Percentiles rank a stretch among this genome's conserved stretches.
Evolutionary conservation across 2,888 invertebrate species (phyloP).

Genomic region (Ditula angustiorana): DNA sequence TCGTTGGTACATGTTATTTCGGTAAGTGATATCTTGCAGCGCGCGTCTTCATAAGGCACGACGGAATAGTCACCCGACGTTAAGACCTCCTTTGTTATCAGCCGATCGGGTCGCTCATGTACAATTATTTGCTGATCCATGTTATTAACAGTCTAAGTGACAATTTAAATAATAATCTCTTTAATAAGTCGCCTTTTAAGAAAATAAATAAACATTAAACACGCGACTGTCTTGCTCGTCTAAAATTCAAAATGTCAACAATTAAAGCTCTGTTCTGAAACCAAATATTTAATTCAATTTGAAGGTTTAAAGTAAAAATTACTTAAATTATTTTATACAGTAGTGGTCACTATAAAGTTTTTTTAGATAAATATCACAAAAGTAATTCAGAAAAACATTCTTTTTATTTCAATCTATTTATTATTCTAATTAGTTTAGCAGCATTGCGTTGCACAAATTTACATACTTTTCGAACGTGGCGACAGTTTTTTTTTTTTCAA

Average conservation of each 20-base stretch:
- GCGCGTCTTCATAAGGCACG: slow-evolving; percentile 77
- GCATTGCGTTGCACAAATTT: too few relatives aligned
- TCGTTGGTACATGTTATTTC: slow-evolving; percentile 62
- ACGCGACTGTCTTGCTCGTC: background rate
- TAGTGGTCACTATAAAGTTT: too few relatives aligned
- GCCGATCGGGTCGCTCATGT: slow-evolving; percentile 66
- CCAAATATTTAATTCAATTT: background rate
- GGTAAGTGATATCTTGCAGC: slow-evolving; percentile 69
- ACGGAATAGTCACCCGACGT: slow-evolving; percentile 70
- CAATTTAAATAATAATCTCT: background rate
- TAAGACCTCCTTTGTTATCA: slow-evolving; percentile 69
- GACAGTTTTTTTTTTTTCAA: too few relatives aligned
- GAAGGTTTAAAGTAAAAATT: background rate
- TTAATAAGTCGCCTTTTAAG: background rate
- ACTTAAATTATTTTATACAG: background rate
- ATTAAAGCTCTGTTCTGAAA: background rate
- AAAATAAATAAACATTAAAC: background rate
- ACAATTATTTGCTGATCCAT: slow-evolving; percentile 66
- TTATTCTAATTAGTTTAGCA: too few relatives aligned
- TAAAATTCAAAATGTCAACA: background rate
- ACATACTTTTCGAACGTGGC: too few relatives aligned
- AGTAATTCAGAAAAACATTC: too few relatives aligned
- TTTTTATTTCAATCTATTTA: too few relatives aligned
- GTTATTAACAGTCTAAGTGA: slow-evolving; percentile 35
- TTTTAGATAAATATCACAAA: too few relatives aligned